Evolutionary conservation across 2,797 vertebrate genomes (phyloP).

Genomic region (Crenichthys baileyi): DNA sequence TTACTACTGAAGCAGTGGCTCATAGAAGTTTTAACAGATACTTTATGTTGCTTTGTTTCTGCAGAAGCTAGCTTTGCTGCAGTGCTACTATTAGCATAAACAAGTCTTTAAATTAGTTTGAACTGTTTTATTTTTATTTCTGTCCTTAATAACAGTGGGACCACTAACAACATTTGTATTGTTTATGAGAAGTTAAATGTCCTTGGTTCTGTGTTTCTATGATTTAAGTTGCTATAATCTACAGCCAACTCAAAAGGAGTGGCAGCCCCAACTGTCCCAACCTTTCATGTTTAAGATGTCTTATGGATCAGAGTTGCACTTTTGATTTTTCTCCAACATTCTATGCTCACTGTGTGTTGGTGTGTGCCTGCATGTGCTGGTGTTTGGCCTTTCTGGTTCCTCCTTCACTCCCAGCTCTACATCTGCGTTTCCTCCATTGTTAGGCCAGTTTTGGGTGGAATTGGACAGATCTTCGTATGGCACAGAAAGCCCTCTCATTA

Average conservation of each 20-base stretch:
- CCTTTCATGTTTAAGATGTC: background rate
- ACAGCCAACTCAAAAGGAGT: background rate
- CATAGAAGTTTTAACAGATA: too few relatives aligned
- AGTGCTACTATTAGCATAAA: too few relatives aligned
- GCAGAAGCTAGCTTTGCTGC: too few relatives aligned
- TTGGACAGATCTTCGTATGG: conserved; percentile 41
- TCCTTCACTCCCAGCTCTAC: background rate
- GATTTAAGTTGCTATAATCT: background rate
- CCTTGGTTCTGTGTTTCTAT: background rate
- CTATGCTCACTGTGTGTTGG: background rate
- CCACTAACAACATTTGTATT: too few relatives aligned
- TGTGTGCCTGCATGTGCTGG: background rate
- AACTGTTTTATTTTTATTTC: too few relatives aligned
- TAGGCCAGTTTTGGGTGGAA: conserved; percentile 26
- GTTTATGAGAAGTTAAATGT: too few relatives aligned
- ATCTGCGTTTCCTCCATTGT: conserved; percentile 10
- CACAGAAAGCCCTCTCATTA: conserved; percentile 60
- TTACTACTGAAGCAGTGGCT: too few relatives aligned
- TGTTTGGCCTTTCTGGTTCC: background rate
- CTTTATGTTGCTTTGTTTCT: too few relatives aligned
- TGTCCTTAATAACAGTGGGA: too few relatives aligned
- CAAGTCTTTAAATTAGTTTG: too few relatives aligned
- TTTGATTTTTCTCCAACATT: background rate
- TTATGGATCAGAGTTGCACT: background rate
- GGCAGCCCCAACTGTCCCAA: background rate